These are phyloP conservation scores for Atrichornis clamosus DNA, from an alignment of 2,113 vertebrate species.

Conservation along the genomic window DNA sequence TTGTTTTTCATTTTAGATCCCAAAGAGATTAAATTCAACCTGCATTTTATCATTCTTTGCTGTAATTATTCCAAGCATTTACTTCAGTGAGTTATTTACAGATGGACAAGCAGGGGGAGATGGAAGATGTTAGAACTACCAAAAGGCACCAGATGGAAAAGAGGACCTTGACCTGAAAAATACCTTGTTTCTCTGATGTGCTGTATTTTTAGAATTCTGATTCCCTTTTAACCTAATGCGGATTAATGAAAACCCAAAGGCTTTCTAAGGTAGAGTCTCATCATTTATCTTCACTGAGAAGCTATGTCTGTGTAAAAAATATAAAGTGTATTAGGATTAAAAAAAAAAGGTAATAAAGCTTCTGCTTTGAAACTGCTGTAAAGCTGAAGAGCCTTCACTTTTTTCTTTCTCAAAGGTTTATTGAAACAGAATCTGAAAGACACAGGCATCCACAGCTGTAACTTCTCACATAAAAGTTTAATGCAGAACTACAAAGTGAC, in stretches of 20 bases:
- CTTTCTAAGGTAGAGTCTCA: slow-evolving; percentile 51
- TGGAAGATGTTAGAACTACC: slow-evolving; percentile 50
- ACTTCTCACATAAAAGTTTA: slow-evolving; percentile 47
- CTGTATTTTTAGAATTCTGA: slow-evolving; percentile 58
- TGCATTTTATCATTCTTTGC: slow-evolving; percentile 51
- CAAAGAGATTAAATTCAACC: slow-evolving; percentile 30
- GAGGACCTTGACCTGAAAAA: slow-evolving; percentile 53
- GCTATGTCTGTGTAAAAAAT: slow-evolving; percentile 40
- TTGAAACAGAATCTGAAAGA: slow-evolving; percentile 44
- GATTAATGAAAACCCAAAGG: slow-evolving; percentile 59
- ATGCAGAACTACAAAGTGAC: slow-evolving; percentile 38
- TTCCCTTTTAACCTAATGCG: slow-evolving; percentile 58
- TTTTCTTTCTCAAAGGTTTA: slow-evolving; percentile 47
- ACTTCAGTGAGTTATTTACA: slow-evolving; percentile 57
- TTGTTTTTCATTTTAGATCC: slow-evolving; percentile 50
- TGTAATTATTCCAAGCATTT: slow-evolving; percentile 61
- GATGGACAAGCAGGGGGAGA: slow-evolving; percentile 39
- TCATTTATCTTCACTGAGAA: slow-evolving; percentile 58
- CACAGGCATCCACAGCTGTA: slow-evolving; percentile 43
- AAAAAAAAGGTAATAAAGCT: slow-evolving; percentile 53
- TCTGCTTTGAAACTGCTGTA: slow-evolving; percentile 58
- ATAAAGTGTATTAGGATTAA: background rate
- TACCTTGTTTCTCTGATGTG: slow-evolving; percentile 55
- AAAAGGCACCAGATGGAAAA: slow-evolving; percentile 52
- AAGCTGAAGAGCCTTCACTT: slow-evolving; percentile 36